Percentiles rank a stretch among this genome's conserved stretches.
These are phyloP conservation scores for Molossus alvarezi DNA, from an alignment of 2,797 vertebrate species.

Conservation along the genomic window DNA sequence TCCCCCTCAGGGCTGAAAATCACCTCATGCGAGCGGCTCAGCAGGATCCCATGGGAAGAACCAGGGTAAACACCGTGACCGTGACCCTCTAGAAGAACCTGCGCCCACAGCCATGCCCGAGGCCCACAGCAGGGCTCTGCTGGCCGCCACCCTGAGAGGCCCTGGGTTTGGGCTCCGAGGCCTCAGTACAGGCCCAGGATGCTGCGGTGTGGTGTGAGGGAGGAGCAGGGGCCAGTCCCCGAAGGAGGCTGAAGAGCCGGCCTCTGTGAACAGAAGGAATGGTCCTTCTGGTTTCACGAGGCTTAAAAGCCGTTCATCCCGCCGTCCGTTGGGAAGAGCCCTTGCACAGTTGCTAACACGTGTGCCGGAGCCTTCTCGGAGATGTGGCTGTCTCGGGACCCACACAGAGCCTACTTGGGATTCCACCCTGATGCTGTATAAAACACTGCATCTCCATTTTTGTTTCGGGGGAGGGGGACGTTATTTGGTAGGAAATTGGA, in stretches of 20 bases:
- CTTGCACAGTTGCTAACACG: neutral
- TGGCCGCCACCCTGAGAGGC: neutral
- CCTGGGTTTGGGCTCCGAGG: neutral
- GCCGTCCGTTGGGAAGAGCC: neutral
- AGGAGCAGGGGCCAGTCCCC: neutral
- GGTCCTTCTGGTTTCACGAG: neutral
- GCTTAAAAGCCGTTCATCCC: neutral
- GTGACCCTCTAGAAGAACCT: neutral
- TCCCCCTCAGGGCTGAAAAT: neutral
- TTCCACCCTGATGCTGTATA: neutral
- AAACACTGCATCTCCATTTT: conserved; percentile 29
- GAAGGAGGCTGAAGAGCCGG: neutral
- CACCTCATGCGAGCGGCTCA: neutral
- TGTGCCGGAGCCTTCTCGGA: neutral
- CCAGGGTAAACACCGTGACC: neutral
- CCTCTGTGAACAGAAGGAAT: neutral
- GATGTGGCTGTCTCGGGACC: neutral
- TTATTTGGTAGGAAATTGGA: neutral
- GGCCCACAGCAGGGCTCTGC: neutral
- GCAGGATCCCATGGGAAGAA: neutral
- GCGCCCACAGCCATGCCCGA: neutral
- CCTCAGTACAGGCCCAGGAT: neutral
- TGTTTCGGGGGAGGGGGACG: neutral
- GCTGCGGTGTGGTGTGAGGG: neutral
- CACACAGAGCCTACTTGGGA: neutral